A percentile compares a stretch with the other conserved stretches of the same genome.
Conservation (phyloP, 2,888 invertebrate genomes). For the Mystacides longicornis region DNA sequence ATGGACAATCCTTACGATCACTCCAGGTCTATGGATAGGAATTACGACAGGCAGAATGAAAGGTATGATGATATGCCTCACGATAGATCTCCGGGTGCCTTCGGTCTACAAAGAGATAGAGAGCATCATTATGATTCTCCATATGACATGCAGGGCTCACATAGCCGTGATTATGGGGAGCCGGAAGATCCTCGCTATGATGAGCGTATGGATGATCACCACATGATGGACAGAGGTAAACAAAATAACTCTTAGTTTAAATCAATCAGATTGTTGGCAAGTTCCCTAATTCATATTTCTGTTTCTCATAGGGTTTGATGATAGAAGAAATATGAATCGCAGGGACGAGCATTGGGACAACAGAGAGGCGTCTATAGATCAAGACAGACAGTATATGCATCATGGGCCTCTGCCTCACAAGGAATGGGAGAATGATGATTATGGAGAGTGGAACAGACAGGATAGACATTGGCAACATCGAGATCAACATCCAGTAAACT, state of each 20-base stretch:
- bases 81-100: conserved; percentile 39
- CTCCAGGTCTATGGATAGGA: conserved; percentile 44
- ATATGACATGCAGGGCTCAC: conserved; percentile 40
- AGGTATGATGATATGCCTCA: conserved; percentile 38
- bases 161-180: conserved; percentile 45
- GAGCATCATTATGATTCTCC: conserved; percentile 39
- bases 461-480: conserved; percentile 46
- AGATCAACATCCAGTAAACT: conserved; percentile 29
- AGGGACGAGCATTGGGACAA: conserved; percentile 50
- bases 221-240: conserved; percentile 42
- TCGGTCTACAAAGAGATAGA: conserved; percentile 40
- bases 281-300: background rate
- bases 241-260: background rate
- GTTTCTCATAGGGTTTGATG: conserved; percentile 39
- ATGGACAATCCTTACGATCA: conserved; percentile 44
- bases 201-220: conserved; percentile 42
- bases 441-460: conserved; percentile 45
- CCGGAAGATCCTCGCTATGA: conserved; percentile 50
- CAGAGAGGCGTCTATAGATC: conserved; percentile 43
- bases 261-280: background rate
- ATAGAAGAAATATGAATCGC: conserved; percentile 40
- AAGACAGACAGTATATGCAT: conserved; percentile 38
- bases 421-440: conserved; percentile 51
- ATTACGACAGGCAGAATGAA: conserved; percentile 43
- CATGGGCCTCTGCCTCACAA: conserved; percentile 32